Evolutionary conservation across 2,113 vertebrate genomes (phyloP), one percentile per base, ranked within the genome.

Genomic region (Malurus elegans): DNA sequence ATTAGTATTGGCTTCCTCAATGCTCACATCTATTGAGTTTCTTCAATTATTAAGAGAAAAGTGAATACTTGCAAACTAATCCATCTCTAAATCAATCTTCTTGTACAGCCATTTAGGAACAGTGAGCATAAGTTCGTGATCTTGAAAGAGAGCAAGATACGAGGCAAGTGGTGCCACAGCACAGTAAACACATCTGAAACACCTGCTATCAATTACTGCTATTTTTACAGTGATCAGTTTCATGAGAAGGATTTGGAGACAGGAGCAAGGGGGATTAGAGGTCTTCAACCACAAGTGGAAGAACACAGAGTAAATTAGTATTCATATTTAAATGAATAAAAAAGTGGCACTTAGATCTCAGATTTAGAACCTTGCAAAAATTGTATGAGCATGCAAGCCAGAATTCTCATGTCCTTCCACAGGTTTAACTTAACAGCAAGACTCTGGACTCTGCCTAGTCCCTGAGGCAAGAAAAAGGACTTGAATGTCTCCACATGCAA

Each of bases 1-100:
- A 79, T 97, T 95, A 92, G 84, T 91, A 92, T 90, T 88, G 95
- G 91, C 93, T 94, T 90, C 62, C 57, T 48, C 70, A 38, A 0
- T 74, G 72, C 75, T 96, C 64, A 38, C 34, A 62, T 85, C 42
- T 82, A 90, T 92, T 79, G 78, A 79, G 80, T 85, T 93, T 71
- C 45, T 89, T 92, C 0, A 0, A 54, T 91, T 94, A 69, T 93
- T 92, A 90, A 93, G 64, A 91, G 90, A 81, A 86, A 19, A 44
- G 54, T 69, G 74, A 92, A 92, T 90, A 58, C 50, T 79, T 92
- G 79, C 74, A 87, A 82, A 94, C 32, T 10, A 79, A 92, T 66
- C 67, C 21, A 32, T 73, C 67, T 66, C 81, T 95, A 80, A 95
- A 95, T 95, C 87, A 96, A n/a, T 91, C 91, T 56, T 83, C 75